Percentiles rank a stretch among this genome's conserved stretches.
Evolutionary conservation across 2,113 vertebrate genomes (phyloP).

Genomic region (Gavialis gangeticus): DNA sequence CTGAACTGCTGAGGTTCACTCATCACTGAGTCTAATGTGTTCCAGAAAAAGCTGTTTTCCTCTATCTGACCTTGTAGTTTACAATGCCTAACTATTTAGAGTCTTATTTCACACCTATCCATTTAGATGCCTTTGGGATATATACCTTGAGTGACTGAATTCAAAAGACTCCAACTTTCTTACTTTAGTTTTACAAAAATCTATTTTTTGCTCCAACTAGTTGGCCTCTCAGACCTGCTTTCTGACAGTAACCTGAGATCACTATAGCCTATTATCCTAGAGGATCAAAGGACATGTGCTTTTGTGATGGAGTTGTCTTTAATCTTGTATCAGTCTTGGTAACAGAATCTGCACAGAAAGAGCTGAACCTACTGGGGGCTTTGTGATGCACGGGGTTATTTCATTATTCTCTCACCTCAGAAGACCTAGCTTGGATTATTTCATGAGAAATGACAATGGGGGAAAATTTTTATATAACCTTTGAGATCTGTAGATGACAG

Average conservation of each 20-base stretch:
- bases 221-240: slow-evolving; percentile 55
- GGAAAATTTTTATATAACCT: slow-evolving; percentile 18
- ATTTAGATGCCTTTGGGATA: slow-evolving; percentile 35
- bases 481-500: slow-evolving; percentile 7
- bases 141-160: slow-evolving; percentile 34
- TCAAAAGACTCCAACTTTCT: slow-evolving; percentile 27
- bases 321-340: background rate
- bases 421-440: background rate
- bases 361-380: background rate
- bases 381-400: slow-evolving; percentile 18
- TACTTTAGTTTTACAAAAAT: slow-evolving; percentile 47
- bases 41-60: slow-evolving; percentile 26
- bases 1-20: slow-evolving; percentile 34
- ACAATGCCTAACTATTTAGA: slow-evolving; percentile 19
- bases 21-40: slow-evolving; percentile 23
- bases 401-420: slow-evolving; percentile 27
- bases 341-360: background rate
- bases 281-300: slow-evolving; percentile 45
- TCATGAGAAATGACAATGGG: background rate
- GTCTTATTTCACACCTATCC: slow-evolving; percentile 56
- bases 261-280: slow-evolving; percentile 33
- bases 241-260: slow-evolving; percentile 36
- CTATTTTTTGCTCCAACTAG: slow-evolving; percentile 47
- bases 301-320: background rate
- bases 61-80: slow-evolving; percentile 21